Base-by-base conservation (phyloP, 2,113 vertebrate genomes). In the Tupaia tana region DNA sequence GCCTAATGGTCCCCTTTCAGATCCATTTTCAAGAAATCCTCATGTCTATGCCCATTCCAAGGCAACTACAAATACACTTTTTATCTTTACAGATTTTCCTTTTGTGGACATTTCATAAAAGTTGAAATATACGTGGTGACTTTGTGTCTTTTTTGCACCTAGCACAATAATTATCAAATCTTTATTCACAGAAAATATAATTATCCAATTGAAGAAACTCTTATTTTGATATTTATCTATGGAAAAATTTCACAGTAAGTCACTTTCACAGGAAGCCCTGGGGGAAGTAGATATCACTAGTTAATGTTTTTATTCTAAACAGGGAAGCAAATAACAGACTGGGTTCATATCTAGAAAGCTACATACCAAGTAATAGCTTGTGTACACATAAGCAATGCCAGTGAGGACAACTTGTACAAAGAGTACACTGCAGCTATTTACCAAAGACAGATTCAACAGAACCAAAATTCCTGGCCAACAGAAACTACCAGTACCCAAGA, bases 291-390 rank as follows among this genome's bases (percentile, higher is more conserved):
- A 73, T 59, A 85, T 67, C 63, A 64, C 9, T 29, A n/a, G 7
- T 66, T 63, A 31, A 19, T 88, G 69, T 63, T 61, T 74, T 61
- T 16, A 94, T 91, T 93, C 73, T 95, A 64, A 74, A 4, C n/a
- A 93, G 52, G 5, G 71, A 93, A 93, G 34, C 52, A 90, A 90
- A 87, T n/a, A 90, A 93, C 67, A 75, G 83, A 63, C 59, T 67
- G 56, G 58, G 3, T 73, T 14, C 6, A 15, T 25, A 61, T 6
- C 59, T 59, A 84, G 54, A n/a, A 14, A 92, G 29, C 31, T 24
- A 66, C 22, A 58, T 16, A 70, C 4, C n/a, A 74, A 75, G n/a
- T 24, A n/a, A 63, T 7, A 63, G 19, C 71, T 74, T 61, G 22
- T 52, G 61, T 27, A 73, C 61, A 34, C 20, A 27, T 61, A 70